phyloP scores from a whole-genome alignment of 2,113 vertebrate genomes.

The Corydoras sp. region DNA sequence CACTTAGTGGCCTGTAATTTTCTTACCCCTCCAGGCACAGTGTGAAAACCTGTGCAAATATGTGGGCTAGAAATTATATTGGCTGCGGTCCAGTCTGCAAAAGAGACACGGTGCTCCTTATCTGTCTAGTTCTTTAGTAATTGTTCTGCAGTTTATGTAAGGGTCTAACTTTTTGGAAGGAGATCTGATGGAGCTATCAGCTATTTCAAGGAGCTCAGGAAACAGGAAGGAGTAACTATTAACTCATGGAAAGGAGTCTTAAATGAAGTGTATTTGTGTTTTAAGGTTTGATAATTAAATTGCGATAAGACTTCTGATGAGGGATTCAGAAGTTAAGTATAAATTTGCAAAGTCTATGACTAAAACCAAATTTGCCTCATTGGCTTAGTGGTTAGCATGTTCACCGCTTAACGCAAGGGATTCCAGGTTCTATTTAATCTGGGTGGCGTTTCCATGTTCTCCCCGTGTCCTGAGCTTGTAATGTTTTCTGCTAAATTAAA shows the following conservation, averaged over 20 bases:
- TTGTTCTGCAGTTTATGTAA: neutral
- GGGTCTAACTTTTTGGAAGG: neutral
- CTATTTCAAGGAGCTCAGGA: constrained; percentile 6
- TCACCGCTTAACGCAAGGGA: too few relatives aligned
- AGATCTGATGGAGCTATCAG: constrained; percentile 3
- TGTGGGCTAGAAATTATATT: too few relatives aligned
- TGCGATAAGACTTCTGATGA: neutral
- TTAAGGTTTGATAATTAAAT: neutral
- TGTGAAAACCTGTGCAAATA: neutral
- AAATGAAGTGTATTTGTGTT: neutral
- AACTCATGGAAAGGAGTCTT: neutral
- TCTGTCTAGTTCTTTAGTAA: neutral
- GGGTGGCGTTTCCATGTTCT: too few relatives aligned
- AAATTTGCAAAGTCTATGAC: too few relatives aligned
- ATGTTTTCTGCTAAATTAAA: too few relatives aligned
- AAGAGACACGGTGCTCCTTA: constrained; percentile 2
- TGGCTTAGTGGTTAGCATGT: too few relatives aligned
- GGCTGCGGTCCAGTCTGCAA: neutral
- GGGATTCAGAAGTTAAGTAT: too few relatives aligned
- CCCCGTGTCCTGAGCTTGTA: too few relatives aligned
- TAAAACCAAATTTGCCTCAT: too few relatives aligned
- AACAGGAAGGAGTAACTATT: constrained; percentile 12
- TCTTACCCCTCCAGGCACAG: neutral
- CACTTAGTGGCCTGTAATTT: constrained; percentile 1
- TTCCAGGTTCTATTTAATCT: too few relatives aligned